These are phyloP conservation scores for Alectura lathami DNA, from an alignment of 2,113 vertebrate species.

Conservation along the genomic window DNA sequence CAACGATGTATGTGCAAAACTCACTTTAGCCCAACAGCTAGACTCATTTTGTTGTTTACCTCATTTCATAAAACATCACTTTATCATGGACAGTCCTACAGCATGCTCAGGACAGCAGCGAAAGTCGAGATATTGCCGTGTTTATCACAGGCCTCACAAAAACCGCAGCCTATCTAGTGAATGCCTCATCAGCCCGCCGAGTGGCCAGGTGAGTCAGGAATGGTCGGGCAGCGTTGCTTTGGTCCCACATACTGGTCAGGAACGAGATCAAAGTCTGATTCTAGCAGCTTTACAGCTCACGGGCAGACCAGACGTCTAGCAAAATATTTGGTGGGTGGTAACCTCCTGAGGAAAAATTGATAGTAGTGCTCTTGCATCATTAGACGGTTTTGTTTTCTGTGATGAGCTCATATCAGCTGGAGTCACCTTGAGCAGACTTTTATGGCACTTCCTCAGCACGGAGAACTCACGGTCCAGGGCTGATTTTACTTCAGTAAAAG, in stretches of 20 bases:
- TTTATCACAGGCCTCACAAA: not conserved
- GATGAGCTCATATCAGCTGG: not conserved
- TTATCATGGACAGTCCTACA: not conserved
- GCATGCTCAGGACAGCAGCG: not conserved
- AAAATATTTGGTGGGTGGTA: constrained; percentile 17
- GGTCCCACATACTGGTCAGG: not conserved
- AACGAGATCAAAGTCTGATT: constrained; percentile 36
- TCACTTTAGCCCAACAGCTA: not conserved
- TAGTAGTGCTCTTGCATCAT: constrained; percentile 7
- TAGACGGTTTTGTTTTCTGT: not conserved
- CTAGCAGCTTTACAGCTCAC: not conserved
- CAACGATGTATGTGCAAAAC: not conserved
- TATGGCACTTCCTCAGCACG: not conserved
- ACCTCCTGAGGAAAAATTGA: not conserved
- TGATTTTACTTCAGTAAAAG: not conserved
- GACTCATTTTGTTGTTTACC: not conserved
- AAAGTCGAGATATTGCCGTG: not conserved
- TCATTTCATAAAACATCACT: not conserved
- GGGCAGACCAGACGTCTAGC: not conserved
- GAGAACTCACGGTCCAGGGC: not conserved
- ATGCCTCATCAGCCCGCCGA: not conserved
- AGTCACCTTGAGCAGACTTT: not conserved
- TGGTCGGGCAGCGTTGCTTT: not conserved
- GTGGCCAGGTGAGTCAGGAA: not conserved
- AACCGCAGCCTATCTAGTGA: not conserved